Percentiles rank a stretch among this genome's conserved stretches.
Evolutionary conservation across 2,888 invertebrate species (phyloP).

Genomic region (Hartigia nigra): DNA sequence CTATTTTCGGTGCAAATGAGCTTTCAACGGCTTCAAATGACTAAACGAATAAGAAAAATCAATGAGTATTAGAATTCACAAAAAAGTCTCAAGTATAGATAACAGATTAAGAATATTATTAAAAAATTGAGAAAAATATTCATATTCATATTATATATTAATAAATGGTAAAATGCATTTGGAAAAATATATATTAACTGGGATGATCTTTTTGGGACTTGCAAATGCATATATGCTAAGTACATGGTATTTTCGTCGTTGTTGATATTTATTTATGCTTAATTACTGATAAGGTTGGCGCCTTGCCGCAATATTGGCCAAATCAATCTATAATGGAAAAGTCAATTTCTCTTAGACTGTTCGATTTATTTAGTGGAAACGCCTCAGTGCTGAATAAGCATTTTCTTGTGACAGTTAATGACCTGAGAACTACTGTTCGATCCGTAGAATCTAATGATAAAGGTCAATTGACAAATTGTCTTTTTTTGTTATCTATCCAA

Average conservation of each 20-base stretch:
- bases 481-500: not conserved
- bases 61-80: not conserved
- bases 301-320: not conserved
- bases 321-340: not conserved
- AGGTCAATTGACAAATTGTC: not conserved
- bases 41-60: not conserved
- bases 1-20: not conserved
- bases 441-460: not conserved
- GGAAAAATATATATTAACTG: too few species aligned
- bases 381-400: not conserved
- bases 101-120: not conserved
- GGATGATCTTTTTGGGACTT: too few species aligned
- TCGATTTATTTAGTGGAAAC: not conserved
- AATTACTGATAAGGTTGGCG: not conserved
- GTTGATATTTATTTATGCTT: too few species aligned
- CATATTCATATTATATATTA: too few species aligned
- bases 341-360: not conserved
- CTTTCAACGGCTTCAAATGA: not conserved
- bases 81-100: not conserved
- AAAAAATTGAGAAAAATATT: not conserved
- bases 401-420: not conserved
- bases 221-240: too few species aligned
- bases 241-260: too few species aligned
- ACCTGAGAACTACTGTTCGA: not conserved
- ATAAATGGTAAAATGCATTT: not conserved